Percentiles rank a stretch among this genome's conserved stretches.
Conservation (phyloP, 2,888 invertebrate genomes). For the Portevinia maculata region DNA sequence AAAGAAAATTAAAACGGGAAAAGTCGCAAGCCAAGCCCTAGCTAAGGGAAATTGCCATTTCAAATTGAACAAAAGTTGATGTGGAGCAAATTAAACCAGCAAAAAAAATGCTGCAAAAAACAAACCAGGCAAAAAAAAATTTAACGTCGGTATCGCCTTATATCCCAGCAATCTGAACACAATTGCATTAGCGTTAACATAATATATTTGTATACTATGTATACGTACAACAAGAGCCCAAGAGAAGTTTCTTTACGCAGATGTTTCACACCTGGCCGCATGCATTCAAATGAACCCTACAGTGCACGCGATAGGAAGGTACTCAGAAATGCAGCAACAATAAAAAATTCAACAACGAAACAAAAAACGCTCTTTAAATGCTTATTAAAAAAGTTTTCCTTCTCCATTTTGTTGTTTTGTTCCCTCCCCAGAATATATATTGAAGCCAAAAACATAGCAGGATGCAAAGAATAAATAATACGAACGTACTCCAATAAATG, state of each 20-base stretch:
- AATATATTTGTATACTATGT: constrained; percentile 7
- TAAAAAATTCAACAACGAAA: constrained; percentile 19
- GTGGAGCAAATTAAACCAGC: constrained; percentile 56
- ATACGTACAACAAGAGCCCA: constrained; percentile 20
- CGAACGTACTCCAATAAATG: constrained; percentile 34
- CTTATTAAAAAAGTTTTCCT: constrained; percentile 65
- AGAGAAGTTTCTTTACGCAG: constrained; percentile 52
- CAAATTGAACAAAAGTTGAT: constrained; percentile 60
- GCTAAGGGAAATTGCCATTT: constrained; percentile 54
- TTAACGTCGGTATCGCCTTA: constrained; percentile 33
- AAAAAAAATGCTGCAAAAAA: constrained; percentile 31
- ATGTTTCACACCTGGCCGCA: constrained; percentile 73
- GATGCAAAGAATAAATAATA: background rate
- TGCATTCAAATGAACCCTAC: constrained; percentile 72
- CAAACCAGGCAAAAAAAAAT: constrained; percentile 22
- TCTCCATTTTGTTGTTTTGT: constrained; percentile 1
- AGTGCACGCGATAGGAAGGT: constrained; percentile 47
- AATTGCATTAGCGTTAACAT: constrained; percentile 66
- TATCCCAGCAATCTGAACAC: constrained; percentile 62
- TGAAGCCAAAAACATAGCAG: constrained; percentile 14
- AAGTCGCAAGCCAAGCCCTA: constrained; percentile 28
- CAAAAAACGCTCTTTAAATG: constrained; percentile 53
- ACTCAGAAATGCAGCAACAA: background rate
- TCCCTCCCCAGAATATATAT: constrained; percentile 18
- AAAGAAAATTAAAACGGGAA: constrained; percentile 1